phyloP scores from a whole-genome alignment of 2,113 vertebrate species.

The human (Homo sapiens) region GRCh38 chrX:99907501-99908000 shows the following conservation, averaged over 20 bases:
- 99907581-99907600: neutral
- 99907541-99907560: neutral
- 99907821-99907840: neutral
- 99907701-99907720: constrained; percentile 2
- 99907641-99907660: neutral
- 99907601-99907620: neutral
- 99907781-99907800: neutral
- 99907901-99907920: neutral
- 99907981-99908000: neutral
- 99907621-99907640: neutral
- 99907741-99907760: neutral
- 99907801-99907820: neutral
- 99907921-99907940: neutral
- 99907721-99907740: neutral
- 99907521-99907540: neutral
- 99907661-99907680: neutral
- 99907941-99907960: neutral
- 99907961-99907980: neutral
- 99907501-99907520: neutral
- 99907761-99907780: neutral
- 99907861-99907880: constrained; percentile 7
- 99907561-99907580: neutral
- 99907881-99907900: neutral
- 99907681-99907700: neutral
- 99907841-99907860: neutral